phyloP scores from a whole-genome alignment of 2,113 vertebrate genomes.

The Pelusios castaneus region DNA sequence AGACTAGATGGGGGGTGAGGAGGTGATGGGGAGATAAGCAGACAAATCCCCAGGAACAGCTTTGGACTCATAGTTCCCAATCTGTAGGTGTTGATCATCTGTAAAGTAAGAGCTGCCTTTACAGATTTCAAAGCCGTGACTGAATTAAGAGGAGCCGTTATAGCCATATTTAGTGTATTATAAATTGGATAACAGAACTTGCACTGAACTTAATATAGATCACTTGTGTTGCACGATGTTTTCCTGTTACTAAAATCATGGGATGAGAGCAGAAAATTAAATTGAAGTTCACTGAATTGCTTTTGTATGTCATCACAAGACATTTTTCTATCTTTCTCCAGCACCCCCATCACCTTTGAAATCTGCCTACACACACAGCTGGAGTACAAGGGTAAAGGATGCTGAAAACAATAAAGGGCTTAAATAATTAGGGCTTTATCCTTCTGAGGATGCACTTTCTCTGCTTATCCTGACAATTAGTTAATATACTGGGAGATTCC shows the following conservation, averaged over 20 bases:
- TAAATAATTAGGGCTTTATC: background rate
- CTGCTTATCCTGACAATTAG: background rate
- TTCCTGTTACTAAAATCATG: background rate
- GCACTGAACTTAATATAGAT: background rate
- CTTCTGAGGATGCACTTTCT: background rate
- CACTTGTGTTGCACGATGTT: background rate
- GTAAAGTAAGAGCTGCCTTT: accelerated
- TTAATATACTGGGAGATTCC: background rate
- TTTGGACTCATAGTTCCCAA: accelerated
- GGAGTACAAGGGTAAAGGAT: background rate
- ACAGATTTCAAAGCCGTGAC: accelerated
- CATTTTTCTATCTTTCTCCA: background rate
- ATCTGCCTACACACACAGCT: background rate
- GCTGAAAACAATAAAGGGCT: background rate
- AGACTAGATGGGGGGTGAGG: background rate
- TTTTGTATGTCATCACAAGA: background rate
- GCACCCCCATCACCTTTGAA: background rate
- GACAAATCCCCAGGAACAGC: background rate
- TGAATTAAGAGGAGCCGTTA: accelerated
- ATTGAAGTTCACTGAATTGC: background rate
- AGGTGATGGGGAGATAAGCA: accelerated
- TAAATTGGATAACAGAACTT: background rate
- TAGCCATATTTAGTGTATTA: accelerated
- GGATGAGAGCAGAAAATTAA: background rate
- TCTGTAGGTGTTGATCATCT: accelerated